Conservation (phyloP, 2,888 invertebrate genomes). For the Coremacera marginata region DNA sequence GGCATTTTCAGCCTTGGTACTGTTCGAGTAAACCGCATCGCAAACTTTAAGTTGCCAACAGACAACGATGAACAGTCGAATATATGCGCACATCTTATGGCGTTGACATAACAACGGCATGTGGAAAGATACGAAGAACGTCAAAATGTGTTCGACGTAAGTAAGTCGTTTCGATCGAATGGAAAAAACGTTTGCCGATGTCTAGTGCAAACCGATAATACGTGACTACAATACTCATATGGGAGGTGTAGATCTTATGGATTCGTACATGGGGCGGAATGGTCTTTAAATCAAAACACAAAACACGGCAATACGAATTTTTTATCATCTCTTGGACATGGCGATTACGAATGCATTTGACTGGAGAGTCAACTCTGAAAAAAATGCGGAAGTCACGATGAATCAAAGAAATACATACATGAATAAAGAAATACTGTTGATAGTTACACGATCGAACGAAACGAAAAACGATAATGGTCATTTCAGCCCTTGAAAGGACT, state of each 20-base stretch:
- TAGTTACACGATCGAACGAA: too few species aligned
- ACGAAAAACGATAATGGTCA: too few species aligned
- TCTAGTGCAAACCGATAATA: conserved; percentile 51
- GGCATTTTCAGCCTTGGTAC: conserved; percentile 7
- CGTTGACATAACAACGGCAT: conserved; percentile 41
- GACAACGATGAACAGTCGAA: not conserved
- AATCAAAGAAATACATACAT: too few species aligned
- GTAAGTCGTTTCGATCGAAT: conserved; percentile 41
- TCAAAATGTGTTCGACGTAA: conserved; percentile 60
- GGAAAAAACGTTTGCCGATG: conserved; percentile 45
- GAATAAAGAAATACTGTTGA: too few species aligned
- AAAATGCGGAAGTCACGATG: not conserved
- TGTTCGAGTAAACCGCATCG: conserved; percentile 29
- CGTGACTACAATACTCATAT: conserved; percentile 52
- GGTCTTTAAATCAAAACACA: conserved; percentile 23
- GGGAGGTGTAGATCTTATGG: conserved; percentile 54
- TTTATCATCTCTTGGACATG: conserved; percentile 46
- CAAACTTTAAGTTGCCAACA: conserved; percentile 25
- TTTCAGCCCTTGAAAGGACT: too few species aligned
- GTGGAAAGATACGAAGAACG: conserved; percentile 63
- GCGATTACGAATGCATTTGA: conserved; percentile 46
- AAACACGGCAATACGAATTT: conserved; percentile 24
- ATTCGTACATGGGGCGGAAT: conserved; percentile 48
- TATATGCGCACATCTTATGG: not conserved
- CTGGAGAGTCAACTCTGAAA: conserved; percentile 4